phyloP scores from a whole-genome alignment of 1,140 invertebrate species.

The Caenorhabditis latens region DNA sequence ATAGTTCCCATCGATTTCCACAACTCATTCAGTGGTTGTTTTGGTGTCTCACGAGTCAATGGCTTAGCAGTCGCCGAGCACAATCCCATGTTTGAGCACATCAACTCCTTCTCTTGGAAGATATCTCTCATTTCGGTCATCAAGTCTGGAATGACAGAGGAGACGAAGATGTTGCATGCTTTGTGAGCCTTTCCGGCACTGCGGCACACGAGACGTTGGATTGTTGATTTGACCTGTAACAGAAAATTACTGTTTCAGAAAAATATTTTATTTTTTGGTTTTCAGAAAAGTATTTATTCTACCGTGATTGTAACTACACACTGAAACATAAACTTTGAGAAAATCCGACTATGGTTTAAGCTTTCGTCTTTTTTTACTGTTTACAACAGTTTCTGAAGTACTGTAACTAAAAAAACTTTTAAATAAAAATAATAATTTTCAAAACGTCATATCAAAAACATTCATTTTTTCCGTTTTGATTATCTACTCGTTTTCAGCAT shows the following conservation, averaged over 20 bases:
- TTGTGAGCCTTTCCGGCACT: slow-evolving; percentile 31
- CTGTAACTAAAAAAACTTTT: too few species aligned
- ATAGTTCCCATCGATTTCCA: slow-evolving; percentile 21
- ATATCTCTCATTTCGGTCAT: slow-evolving; percentile 50
- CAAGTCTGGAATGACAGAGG: background rate
- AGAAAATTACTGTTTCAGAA: background rate
- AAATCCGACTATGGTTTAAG: too few species aligned
- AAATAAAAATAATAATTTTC: too few species aligned
- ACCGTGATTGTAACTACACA: too few species aligned
- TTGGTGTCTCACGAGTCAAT: background rate
- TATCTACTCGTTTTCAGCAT: too few species aligned
- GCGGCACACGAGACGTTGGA: slow-evolving; percentile 18
- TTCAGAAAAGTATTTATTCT: too few species aligned
- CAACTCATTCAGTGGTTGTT: slow-evolving; percentile 31
- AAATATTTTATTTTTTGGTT: too few species aligned
- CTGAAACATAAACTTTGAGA: too few species aligned
- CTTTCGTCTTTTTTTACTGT: too few species aligned
- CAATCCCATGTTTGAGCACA: slow-evolving; percentile 32
- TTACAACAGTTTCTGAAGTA: too few species aligned
- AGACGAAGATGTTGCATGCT: slow-evolving; percentile 38
- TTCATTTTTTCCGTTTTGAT: too few species aligned
- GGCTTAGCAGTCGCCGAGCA: background rate
- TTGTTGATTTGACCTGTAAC: slow-evolving; percentile 26
- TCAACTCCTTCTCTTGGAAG: slow-evolving; percentile 8
- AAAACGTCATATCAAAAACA: too few species aligned